phyloP scores from a whole-genome alignment of 2,113 vertebrate species.

The Burhinus oedicnemus region DNA sequence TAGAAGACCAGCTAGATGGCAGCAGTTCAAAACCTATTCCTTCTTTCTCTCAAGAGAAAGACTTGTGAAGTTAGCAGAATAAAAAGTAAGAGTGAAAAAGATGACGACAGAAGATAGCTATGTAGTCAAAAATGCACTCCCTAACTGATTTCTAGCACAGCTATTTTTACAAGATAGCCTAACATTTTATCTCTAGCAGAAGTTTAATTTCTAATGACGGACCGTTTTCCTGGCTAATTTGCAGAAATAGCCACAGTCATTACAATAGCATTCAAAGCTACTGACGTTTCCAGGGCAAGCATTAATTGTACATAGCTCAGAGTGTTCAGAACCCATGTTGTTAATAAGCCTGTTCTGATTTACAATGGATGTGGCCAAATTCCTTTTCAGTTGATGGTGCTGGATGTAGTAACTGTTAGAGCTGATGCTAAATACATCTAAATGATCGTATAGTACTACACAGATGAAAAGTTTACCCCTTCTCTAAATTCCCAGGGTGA shows the following conservation, averaged over 20 bases:
- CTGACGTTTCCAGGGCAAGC: background rate
- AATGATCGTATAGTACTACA: background rate
- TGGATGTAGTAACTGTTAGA: background rate
- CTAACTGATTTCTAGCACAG: background rate
- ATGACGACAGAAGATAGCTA: background rate
- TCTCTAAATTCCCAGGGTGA: background rate
- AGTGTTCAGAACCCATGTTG: background rate
- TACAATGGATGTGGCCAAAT: background rate
- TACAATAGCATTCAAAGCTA: background rate
- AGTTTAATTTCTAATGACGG: background rate
- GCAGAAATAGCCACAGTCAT: background rate
- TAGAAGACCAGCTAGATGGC: slow-evolving; percentile 7
- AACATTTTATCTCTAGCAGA: background rate
- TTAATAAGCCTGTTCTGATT: background rate
- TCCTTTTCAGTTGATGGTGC: background rate
- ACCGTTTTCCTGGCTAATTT: background rate
- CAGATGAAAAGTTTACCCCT: background rate
- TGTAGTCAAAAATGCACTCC: background rate
- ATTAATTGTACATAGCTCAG: background rate
- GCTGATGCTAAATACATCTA: background rate
- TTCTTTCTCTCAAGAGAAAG: background rate
- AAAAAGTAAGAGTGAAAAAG: background rate
- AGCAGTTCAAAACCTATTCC: slow-evolving; percentile 14
- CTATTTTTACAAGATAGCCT: background rate
- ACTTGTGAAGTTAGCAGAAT: background rate